Evolutionary conservation across 1,140 invertebrate genomes (phyloP), one percentile per base, ranked within the genome.

Genomic region (Drosophila pseudoananassae): DNA sequence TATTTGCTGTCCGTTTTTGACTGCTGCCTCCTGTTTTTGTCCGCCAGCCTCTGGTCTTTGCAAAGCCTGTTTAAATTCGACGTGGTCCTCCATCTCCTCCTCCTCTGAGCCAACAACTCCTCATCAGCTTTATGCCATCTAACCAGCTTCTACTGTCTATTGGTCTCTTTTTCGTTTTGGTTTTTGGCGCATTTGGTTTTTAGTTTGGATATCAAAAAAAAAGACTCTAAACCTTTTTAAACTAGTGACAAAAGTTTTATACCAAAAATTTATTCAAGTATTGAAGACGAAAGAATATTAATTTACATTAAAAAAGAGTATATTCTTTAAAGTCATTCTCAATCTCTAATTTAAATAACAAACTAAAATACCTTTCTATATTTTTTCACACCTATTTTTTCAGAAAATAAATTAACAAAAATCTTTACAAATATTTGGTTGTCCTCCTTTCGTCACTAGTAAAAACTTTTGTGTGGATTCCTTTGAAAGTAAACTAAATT

Each of bases 1-100:
- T 87, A 87, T 87, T 87, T 87, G 81, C 82, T 85, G 82, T 85
- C 83, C 74, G 84, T 88, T 75, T 36, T 77, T 82, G 61, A 78
- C 65, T 68, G 80, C 73, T 59, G 77, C 71, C 77, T 66, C 47
- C 64, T 68, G 64, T 33, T 17, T 33, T 43, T 15, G 14, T 60
- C 63, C 33, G 10, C 33, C 8, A 27, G 20, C 38, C 47, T 33
- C 58, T 52, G 7, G 59, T 33, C 63, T 25, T 23, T 25, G 2
- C 6, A 43, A 66, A 64, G 63, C 63, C 63, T 64, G 63, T 66
- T 66, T 66, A 63, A 66, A 45, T 63, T 51, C 31, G 58, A 63
- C 63, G 59, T 64, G 58, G 43, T 66, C 46, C 15, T 46, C 33
- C 14, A 63, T n/a, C 46, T n/a, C 63, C 58, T 64, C 25, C 31